Evolutionary conservation across 2,797 vertebrate species (phyloP).

Genomic region (Dipus sagitta): DNA sequence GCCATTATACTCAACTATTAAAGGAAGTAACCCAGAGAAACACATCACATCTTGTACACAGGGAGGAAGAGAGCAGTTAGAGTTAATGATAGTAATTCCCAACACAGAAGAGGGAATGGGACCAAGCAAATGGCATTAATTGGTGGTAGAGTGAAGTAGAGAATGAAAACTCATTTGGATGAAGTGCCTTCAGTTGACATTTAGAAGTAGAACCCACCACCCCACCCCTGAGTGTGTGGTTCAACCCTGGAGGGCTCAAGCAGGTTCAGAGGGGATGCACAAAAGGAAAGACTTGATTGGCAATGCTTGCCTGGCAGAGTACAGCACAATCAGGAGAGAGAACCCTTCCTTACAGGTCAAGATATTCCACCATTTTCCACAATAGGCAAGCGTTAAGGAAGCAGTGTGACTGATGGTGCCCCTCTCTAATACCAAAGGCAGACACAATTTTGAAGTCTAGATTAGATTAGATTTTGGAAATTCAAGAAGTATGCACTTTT

Average conservation of each 20-base stretch:
- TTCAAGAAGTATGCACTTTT: background rate
- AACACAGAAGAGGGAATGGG: background rate
- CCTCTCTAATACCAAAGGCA: background rate
- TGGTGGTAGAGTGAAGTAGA: background rate
- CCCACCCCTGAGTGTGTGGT: background rate
- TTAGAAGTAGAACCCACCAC: background rate
- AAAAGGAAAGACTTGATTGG: background rate
- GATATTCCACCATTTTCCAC: background rate
- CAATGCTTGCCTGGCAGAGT: background rate
- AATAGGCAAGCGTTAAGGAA: background rate
- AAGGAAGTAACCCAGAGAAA: background rate
- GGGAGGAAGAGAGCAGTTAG: background rate
- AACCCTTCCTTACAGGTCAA: background rate
- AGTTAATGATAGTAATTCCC: background rate
- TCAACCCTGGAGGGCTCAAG: background rate
- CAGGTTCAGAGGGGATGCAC: background rate
- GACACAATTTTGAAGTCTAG: background rate
- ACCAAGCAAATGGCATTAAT: background rate
- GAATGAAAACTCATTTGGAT: background rate
- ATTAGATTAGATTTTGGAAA: conserved; percentile 54
- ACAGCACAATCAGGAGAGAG: background rate
- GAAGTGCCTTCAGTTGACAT: background rate
- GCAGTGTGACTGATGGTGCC: background rate
- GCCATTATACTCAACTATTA: background rate
- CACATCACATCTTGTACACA: background rate